phyloP scores from a whole-genome alignment of 35 echinoderm and acorn worm species.

The Anneissia japonica region DNA sequence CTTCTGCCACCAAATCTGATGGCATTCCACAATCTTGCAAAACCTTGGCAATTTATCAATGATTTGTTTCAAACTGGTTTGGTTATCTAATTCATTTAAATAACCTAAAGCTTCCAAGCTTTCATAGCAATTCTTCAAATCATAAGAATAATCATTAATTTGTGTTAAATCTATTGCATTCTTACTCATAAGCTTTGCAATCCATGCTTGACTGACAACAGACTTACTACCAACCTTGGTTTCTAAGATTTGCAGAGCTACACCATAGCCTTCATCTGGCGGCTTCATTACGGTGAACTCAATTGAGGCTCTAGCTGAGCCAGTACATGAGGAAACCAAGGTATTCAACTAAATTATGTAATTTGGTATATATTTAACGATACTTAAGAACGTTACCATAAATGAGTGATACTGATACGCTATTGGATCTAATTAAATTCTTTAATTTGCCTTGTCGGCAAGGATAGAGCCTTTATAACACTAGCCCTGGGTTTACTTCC shows the following conservation, averaged over 20 bases:
- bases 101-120: background rate
- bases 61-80: slow-evolving; percentile 7
- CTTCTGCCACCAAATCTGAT: slow-evolving; percentile 7
- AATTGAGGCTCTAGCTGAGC: background rate
- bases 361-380: background rate
- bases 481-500: too few relatives aligned
- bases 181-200: background rate
- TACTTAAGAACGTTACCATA: background rate
- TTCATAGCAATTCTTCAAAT: slow-evolving; percentile 3
- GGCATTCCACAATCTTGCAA: background rate
- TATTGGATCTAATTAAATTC: too few relatives aligned
- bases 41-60: background rate
- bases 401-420: slow-evolving; percentile 3
- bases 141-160: slow-evolving; percentile 4
- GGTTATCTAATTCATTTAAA: slow-evolving; percentile 12
- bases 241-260: background rate
- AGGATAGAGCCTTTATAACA: too few relatives aligned
- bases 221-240: background rate
- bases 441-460: too few relatives aligned
- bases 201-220: background rate
- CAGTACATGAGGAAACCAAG: background rate
- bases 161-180: background rate
- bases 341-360: background rate
- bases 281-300: background rate
- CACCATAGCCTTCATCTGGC: background rate